Conservation (phyloP, 1,140 invertebrate species). For the Hylaeus volcanicus region DNA sequence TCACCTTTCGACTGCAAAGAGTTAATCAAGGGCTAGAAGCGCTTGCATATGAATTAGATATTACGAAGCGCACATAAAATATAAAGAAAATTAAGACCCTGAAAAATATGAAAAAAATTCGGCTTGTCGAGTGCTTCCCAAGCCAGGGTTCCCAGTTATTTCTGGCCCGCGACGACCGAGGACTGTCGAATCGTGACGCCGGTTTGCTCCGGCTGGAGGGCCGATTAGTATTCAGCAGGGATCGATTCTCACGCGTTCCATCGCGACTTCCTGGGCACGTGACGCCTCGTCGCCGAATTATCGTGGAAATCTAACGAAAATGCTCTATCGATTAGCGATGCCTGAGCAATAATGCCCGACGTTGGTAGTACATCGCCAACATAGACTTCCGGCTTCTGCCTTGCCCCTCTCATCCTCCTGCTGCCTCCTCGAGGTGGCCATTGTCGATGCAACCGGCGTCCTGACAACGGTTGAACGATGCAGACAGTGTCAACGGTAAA, state of each 20-base stretch:
- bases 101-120: too few relatives aligned
- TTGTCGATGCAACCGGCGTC: constrained; percentile 67
- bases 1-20: too few relatives aligned
- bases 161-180: not conserved
- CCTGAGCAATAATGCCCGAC: constrained; percentile 19
- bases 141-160: too few relatives aligned
- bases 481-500: constrained; percentile 75
- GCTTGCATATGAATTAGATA: too few relatives aligned
- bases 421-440: constrained; percentile 42
- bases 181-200: not conserved
- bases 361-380: constrained; percentile 29
- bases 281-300: constrained; percentile 12
- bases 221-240: constrained; percentile 19
- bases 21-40: too few relatives aligned
- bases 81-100: too few relatives aligned
- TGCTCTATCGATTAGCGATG: constrained; percentile 46
- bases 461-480: constrained; percentile 71
- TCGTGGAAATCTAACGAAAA: constrained; percentile 48
- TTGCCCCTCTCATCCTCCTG: constrained; percentile 1
- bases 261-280: constrained; percentile 50
- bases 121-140: too few relatives aligned
- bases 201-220: not conserved
- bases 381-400: constrained; percentile 55
- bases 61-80: too few relatives aligned
- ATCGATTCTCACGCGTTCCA: constrained; percentile 14